Evolutionary conservation across 2,888 invertebrate genomes (phyloP).

Genomic region (Diogma glabrata): DNA sequence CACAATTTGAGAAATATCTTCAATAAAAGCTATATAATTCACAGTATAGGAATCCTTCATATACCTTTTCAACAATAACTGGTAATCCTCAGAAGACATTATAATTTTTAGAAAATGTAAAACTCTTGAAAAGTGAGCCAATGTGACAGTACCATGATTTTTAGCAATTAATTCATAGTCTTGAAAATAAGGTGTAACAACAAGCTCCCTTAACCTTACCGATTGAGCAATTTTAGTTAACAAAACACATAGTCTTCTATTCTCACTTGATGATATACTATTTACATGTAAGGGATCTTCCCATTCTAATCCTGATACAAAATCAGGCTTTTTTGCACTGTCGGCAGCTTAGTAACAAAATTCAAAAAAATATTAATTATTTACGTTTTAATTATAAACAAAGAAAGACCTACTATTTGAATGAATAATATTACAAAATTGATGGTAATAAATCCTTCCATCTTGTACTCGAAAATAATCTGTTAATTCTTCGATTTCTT

Average conservation of each 20-base stretch:
- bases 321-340: conserved; percentile 37
- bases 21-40: conserved; percentile 65
- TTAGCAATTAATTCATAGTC: conserved; percentile 43
- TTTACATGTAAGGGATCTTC: conserved; percentile 59
- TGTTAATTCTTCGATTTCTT: conserved; percentile 58
- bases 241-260: conserved; percentile 53
- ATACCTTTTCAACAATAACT: conserved; percentile 60
- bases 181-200: conserved; percentile 52
- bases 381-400: neutral
- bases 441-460: conserved; percentile 62
- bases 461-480: conserved; percentile 72
- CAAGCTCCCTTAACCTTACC: conserved; percentile 44
- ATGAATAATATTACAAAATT: conserved; percentile 62
- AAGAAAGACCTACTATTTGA: conserved; percentile 47
- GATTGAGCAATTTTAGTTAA: conserved; percentile 59
- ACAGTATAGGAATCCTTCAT: conserved; percentile 64
- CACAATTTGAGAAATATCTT: conserved; percentile 53
- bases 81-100: conserved; percentile 59
- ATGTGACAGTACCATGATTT: conserved; percentile 62
- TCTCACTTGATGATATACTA: conserved; percentile 50
- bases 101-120: conserved; percentile 57
- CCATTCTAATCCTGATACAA: conserved; percentile 49
- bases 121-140: conserved; percentile 64
- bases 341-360: conserved; percentile 34
- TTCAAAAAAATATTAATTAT: neutral